Evolutionary conservation across 2,797 vertebrate species (phyloP), one percentile per base, ranked within the genome.

Genomic region (Xiphorhynchus erythropygius): DNA sequence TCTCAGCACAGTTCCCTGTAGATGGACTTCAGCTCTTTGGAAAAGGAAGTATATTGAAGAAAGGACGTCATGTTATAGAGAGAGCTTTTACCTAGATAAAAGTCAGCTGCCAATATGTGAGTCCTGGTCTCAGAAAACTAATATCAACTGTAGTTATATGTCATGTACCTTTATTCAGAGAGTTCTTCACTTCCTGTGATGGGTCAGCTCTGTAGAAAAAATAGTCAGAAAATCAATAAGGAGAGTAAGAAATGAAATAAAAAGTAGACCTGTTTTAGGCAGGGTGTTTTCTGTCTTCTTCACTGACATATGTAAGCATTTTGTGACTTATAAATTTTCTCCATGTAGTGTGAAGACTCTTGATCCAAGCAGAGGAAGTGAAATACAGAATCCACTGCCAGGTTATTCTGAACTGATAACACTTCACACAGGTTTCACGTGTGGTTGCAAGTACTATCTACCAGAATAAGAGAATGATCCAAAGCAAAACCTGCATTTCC

Each of bases 161-260:
- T 89, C 96, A 95, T 30, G 74, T 85, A 91, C 76, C 96, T 98
- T 98, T 98, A 98, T 97, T 97, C 95, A 97, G 96, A 97, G 96
- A 97, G 97, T 96, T 98, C 97, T 98, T 97, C 96, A 97, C 98
- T 98, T 98, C 97, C 97, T 95, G 96, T 97, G 97, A 98, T 97
- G 97, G 97, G 97, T 97, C 98, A 98, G 97, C 71, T 97, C 97
- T 98, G 97, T 97, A 98, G 97, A 97, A 98, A 98, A 90, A 98
- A 95, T 97, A 98, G 98, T 98, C 98, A 99, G 98, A 93, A 99
- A 99, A 99, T 99, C 98, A 98, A 98, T 99, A 98, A 94, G 79
- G 94, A 91, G 96, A 97, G 95, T 97, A 98, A 97, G 98, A 98
- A 98, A 99, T 98, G 95, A 98, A 98, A 98, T 98, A 98, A 98